These are phyloP conservation scores for Actinernus sp. DNA, from an alignment of 92 coral and sea anemone species.

Conservation along the genomic window DNA sequence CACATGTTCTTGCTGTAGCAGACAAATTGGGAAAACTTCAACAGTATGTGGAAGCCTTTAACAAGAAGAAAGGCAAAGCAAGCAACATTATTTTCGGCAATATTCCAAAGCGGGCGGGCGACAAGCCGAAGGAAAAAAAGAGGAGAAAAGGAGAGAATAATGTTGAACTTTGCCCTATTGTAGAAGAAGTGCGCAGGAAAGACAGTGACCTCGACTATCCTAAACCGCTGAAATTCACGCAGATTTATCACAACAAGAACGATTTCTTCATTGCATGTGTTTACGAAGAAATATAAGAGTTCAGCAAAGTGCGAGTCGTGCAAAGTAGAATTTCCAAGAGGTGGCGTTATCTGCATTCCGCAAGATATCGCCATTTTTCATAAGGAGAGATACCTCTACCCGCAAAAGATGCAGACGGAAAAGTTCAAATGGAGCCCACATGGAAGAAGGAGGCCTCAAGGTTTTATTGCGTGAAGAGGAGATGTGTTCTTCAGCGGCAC, in stretches of 20 bases:
- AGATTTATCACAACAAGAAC: conserved; percentile 45
- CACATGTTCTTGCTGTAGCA: conserved; percentile 34
- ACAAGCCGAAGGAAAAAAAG: no score
- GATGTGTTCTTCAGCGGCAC: conserved; percentile 40
- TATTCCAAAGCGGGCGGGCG: no score
- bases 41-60: conserved; percentile 3
- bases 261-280: background rate
- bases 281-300: conserved; percentile 1
- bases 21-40: conserved; percentile 22
- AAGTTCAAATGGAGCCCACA: conserved; percentile 8
- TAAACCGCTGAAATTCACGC: conserved; percentile 24
- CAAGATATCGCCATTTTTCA: no score
- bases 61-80: background rate
- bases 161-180: conserved; percentile 22
- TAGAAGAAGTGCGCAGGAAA: conserved; percentile 19
- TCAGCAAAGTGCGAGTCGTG: conserved; percentile 30
- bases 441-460: conserved; percentile 6
- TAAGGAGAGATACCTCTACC: conserved; percentile 20
- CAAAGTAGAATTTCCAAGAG: conserved; percentile 32
- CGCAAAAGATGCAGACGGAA: conserved; percentile 7
- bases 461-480: conserved; percentile 9
- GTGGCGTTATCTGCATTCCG: conserved; percentile 33
- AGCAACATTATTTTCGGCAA: conserved; percentile 7
- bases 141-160: conserved; percentile 46
- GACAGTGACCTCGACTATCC: conserved; percentile 39